Conservation (phyloP, 37 sponge, comb jelly and placozoan species). For the Bolinopsis microptera region DNA sequence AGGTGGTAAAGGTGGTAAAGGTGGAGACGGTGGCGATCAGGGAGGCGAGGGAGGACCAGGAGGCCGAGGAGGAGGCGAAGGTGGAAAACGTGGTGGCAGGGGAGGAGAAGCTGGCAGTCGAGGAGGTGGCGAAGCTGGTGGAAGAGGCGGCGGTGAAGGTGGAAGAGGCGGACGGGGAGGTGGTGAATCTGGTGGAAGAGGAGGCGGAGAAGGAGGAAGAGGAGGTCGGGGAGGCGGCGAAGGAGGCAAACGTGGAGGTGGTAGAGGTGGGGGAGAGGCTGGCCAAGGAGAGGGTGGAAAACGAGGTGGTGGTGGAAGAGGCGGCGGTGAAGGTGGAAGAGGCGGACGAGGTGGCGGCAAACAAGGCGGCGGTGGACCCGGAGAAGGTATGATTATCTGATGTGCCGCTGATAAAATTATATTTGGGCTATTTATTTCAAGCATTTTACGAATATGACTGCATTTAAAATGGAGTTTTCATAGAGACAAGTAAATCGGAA, state of each 20-base stretch:
- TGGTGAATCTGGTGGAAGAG: not conserved
- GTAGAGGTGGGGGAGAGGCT: not conserved
- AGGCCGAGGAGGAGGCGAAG: constrained; percentile 2
- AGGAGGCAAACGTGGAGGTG: not conserved
- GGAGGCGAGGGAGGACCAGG: not conserved
- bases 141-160: not conserved
- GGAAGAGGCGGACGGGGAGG: not conserved
- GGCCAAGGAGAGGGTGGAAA: not conserved
- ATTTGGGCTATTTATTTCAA: too few species aligned
- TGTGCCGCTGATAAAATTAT: too few species aligned
- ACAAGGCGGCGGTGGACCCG: not conserved
- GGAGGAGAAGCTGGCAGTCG: not conserved
- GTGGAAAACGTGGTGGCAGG: not conserved
- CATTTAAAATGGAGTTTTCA: too few species aligned
- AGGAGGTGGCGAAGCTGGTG: not conserved
- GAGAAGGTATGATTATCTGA: not conserved
- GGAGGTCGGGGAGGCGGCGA: not conserved
- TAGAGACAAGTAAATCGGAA: not conserved
- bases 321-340: constrained; percentile 15
- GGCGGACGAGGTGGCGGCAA: not conserved
- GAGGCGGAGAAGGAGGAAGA: not conserved
- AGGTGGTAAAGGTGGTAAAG: not conserved
- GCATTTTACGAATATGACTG: too few species aligned
- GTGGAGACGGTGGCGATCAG: not conserved
- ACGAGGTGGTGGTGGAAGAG: not conserved